Evolutionary conservation across 2,888 invertebrate genomes (phyloP).

Genomic region (Mantis religiosa): DNA sequence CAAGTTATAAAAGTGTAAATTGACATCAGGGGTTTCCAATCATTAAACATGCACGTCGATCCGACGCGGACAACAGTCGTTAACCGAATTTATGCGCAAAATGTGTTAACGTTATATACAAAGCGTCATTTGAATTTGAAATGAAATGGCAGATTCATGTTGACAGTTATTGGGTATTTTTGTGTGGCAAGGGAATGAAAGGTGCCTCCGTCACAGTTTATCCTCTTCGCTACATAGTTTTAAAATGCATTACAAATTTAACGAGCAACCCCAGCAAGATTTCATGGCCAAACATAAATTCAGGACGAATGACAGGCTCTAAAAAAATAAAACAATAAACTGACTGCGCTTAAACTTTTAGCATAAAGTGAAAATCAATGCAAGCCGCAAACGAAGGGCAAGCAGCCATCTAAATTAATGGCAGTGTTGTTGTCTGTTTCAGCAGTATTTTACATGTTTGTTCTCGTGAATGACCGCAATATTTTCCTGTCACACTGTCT

Average conservation of each 20-base stretch:
- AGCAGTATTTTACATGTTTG: too few relatives aligned
- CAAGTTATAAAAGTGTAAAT: slow-evolving; percentile 9
- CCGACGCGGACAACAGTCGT: not conserved
- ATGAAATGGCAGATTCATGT: slow-evolving; percentile 9
- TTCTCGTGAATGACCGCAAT: too few relatives aligned
- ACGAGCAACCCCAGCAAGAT: not conserved
- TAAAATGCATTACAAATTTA: not conserved
- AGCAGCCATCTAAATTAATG: too few relatives aligned
- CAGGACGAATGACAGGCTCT: not conserved
- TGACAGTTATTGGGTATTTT: slow-evolving; percentile 6
- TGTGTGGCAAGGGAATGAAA: not conserved
- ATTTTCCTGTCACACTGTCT: too few relatives aligned
- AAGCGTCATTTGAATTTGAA: slow-evolving; percentile 4
- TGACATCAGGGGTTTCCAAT: slow-evolving; percentile 15
- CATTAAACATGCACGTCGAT: not conserved
- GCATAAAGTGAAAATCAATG: not conserved
- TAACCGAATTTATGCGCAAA: not conserved
- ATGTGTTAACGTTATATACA: not conserved
- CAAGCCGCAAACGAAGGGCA: too few relatives aligned
- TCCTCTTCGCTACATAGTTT: not conserved
- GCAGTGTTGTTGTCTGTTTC: too few relatives aligned
- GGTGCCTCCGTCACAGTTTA: not conserved
- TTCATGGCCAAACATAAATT: not conserved
- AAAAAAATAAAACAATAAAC: not conserved
- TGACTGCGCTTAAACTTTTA: not conserved